phyloP scores from a whole-genome alignment of 1,140 invertebrate species.

The Oryzaephilus surinamensis region DNA sequence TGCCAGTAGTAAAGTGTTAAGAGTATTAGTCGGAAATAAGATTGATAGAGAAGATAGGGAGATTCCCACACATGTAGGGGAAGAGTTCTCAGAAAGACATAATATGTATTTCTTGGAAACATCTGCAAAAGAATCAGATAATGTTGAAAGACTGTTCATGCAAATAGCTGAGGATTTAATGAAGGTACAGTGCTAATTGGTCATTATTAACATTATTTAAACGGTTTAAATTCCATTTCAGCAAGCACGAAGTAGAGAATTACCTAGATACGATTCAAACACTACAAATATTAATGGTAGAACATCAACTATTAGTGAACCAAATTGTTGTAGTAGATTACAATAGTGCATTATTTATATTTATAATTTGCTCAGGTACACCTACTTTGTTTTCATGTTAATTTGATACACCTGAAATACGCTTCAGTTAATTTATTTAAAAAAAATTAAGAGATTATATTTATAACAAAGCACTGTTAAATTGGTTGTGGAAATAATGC shows the following conservation, averaged over 20 bases:
- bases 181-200: constrained; percentile 47
- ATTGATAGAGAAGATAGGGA: constrained; percentile 90
- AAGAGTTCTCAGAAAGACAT: constrained; percentile 89
- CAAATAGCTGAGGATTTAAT: constrained; percentile 90
- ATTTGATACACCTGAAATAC: no score
- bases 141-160: constrained; percentile 93
- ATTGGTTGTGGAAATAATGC: no score
- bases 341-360: constrained; percentile 16
- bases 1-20: constrained; percentile 86
- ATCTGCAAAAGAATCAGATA: constrained; percentile 94
- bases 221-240: no score
- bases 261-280: constrained; percentile 61
- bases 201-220: not conserved
- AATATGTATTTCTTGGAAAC: constrained; percentile 98
- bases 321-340: constrained; percentile 48
- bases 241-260: constrained; percentile 67
- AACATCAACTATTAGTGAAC: constrained; percentile 55
- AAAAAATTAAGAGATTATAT: no score
- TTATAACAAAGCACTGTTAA: no score
- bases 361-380: constrained; percentile 14
- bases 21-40: constrained; percentile 94
- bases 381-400: constrained; percentile 9
- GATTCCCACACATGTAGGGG: constrained; percentile 88
- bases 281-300: constrained; percentile 60
- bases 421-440: no score